Percentiles rank a stretch among this genome's conserved stretches.
phyloP scores from a whole-genome alignment of 1,140 invertebrate genomes.

The Eulimnadia texana region DNA sequence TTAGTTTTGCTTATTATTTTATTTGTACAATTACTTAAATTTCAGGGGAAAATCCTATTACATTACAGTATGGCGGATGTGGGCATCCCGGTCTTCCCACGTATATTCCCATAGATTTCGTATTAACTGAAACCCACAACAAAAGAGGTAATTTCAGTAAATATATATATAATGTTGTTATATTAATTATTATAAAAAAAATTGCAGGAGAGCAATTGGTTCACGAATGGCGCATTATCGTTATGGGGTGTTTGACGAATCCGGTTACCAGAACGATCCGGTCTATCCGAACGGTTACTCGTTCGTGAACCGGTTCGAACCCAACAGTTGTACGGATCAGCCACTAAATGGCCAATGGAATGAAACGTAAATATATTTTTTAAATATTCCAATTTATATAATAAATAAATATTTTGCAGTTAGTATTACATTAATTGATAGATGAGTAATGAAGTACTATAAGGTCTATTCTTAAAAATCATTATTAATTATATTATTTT shows the following conservation, averaged over 20 bases:
- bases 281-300: constrained; percentile 36
- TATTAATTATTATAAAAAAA: neutral
- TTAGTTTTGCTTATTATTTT: too few species aligned
- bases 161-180: constrained; percentile 13
- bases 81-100: constrained; percentile 42
- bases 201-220: constrained; percentile 35
- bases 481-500: too few species aligned
- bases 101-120: constrained; percentile 33
- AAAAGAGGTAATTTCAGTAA: neutral
- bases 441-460: neutral
- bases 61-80: constrained; percentile 41
- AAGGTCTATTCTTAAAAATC: neutral
- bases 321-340: neutral
- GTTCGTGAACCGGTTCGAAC: constrained; percentile 2
- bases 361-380: neutral
- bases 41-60: neutral
- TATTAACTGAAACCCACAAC: constrained; percentile 20
- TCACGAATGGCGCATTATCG: constrained; percentile 48
- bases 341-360: neutral
- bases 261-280: constrained; percentile 40
- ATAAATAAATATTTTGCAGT: neutral
- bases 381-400: neutral
- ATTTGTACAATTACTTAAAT: constrained; percentile 30
- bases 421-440: neutral
- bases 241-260: constrained; percentile 53